A percentile compares a stretch with the other conserved stretches of the same genome.
phyloP scores from a whole-genome alignment of 1,140 invertebrate genomes.

The Gonioctena quinquepunctata region DNA sequence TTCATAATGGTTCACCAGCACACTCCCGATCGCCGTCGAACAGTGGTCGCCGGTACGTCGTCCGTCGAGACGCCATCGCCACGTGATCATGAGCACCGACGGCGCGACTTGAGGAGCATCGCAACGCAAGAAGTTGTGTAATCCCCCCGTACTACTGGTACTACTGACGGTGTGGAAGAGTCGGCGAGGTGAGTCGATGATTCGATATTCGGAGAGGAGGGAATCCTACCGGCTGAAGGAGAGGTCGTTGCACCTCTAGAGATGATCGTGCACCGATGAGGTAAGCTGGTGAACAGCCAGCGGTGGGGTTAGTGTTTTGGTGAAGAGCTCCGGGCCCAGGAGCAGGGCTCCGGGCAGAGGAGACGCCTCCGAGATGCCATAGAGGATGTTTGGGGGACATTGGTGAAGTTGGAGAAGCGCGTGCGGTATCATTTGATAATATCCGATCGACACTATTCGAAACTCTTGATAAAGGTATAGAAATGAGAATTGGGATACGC shows the following conservation, averaged over 20 bases:
- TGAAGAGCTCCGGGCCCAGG: not conserved
- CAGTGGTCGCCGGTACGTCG: conserved; percentile 24
- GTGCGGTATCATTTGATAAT: too few species aligned
- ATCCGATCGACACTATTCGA: too few species aligned
- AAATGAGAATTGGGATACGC: too few species aligned
- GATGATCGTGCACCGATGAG: conserved; percentile 21
- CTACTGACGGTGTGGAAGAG: conserved; percentile 35
- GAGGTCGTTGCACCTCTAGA: conserved; percentile 46
- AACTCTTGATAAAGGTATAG: too few species aligned
- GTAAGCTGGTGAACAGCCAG: not conserved
- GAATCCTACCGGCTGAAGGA: conserved; percentile 42
- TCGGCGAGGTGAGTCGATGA: not conserved
- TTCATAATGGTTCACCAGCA: not conserved
- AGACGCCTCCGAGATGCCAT: not conserved
- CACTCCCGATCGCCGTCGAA: not conserved
- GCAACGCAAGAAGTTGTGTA: conserved; percentile 47
- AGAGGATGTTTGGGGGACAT: too few species aligned
- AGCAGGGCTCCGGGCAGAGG: not conserved
- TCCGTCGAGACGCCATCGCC: conserved; percentile 35
- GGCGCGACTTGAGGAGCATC: conserved; percentile 30
- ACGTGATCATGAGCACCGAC: conserved; percentile 17
- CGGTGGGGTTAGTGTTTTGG: not conserved
- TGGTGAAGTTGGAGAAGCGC: too few species aligned
- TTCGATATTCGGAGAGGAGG: conserved; percentile 17
- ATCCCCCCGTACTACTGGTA: conserved; percentile 49